Conservation (phyloP, 2,888 invertebrate genomes). For the Volucella inflata region DNA sequence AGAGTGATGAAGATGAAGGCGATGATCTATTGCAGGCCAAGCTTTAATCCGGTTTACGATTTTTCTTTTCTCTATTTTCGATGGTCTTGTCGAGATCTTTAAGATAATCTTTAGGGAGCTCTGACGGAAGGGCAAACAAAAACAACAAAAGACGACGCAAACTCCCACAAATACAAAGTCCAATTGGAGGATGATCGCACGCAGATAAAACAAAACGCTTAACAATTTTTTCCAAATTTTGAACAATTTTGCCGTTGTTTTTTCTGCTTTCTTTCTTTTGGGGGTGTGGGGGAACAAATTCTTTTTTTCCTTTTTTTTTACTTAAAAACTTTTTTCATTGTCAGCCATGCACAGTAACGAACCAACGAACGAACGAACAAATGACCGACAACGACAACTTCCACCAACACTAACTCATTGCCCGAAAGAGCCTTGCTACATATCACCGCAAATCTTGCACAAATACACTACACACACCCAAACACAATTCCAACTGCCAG, state of each 20-base stretch:
- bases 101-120: too few relatives aligned
- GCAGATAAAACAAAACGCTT: constrained; percentile 5
- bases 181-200: constrained; percentile 32
- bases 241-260: constrained; percentile 14
- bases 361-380: too few relatives aligned
- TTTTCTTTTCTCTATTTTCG: constrained; percentile 20
- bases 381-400: constrained; percentile 17
- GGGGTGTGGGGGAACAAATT: constrained; percentile 9
- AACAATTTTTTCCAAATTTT: background rate
- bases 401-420: constrained; percentile 50
- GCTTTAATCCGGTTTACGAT: constrained; percentile 57
- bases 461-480: constrained; percentile 50
- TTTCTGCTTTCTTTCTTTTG: background rate
- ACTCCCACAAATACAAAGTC: constrained; percentile 35
- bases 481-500: constrained; percentile 58
- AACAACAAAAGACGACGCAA: background rate
- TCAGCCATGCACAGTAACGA: constrained; percentile 42
- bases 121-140: background rate
- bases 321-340: constrained; percentile 64
- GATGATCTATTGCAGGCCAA: constrained; percentile 58
- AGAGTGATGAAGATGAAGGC: constrained; percentile 26
- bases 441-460: constrained; percentile 69
- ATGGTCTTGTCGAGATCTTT: constrained; percentile 21
- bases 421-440: constrained; percentile 52
- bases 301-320: constrained; percentile 34